Evolutionary conservation across 2,888 invertebrate species (phyloP).

Genomic region (Halocaridina rubra): DNA sequence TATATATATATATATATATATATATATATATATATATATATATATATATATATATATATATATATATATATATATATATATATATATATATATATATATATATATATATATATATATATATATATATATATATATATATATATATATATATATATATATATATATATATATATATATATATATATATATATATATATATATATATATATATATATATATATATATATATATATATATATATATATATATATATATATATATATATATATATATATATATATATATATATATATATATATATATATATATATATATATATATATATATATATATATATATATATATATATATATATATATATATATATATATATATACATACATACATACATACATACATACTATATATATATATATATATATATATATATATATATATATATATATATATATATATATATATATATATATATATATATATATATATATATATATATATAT

Average conservation of each 20-base stretch:
- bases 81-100: neutral
- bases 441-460: constrained; percentile 5
- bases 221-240: constrained; percentile 18
- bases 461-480: neutral
- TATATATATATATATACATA: constrained; percentile 21
- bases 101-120: neutral
- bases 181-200: neutral
- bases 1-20: neutral
- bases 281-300: constrained; percentile 9
- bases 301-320: constrained; percentile 20
- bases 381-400: constrained; percentile 1
- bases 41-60: neutral
- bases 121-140: neutral
- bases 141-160: neutral
- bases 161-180: neutral
- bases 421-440: neutral
- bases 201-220: neutral
- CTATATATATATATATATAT: neutral
- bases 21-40: neutral
- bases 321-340: constrained; percentile 7
- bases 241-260: constrained; percentile 14
- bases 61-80: neutral
- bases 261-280: neutral
- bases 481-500: constrained; percentile 13
- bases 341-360: constrained; percentile 21